Percentiles rank a stretch among this genome's conserved stretches.
Evolutionary conservation across 2,888 invertebrate genomes (phyloP).

Genomic region (Apoda limacodes): DNA sequence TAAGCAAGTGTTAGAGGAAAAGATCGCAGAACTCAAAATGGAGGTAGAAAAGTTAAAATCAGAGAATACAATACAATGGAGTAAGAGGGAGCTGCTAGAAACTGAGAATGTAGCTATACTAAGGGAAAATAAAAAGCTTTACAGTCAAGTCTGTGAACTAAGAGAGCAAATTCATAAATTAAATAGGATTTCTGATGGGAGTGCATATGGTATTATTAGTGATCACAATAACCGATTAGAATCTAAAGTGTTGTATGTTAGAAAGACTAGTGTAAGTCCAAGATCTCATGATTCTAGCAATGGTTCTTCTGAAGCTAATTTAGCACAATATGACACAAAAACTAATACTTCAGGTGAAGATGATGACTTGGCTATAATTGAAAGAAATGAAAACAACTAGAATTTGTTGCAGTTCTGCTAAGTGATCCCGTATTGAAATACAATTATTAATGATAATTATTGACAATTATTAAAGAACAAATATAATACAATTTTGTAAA

Average conservation of each 20-base stretch:
- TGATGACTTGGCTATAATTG: slow-evolving; percentile 56
- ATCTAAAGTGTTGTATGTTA: slow-evolving; percentile 49
- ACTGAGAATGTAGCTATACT: slow-evolving; percentile 90
- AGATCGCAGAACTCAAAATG: slow-evolving; percentile 51
- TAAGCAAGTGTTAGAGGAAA: slow-evolving; percentile 58
- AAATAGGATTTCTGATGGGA: slow-evolving; percentile 57
- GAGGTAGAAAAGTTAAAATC: slow-evolving; percentile 88
- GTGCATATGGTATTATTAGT: slow-evolving; percentile 32
- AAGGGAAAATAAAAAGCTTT: slow-evolving; percentile 89
- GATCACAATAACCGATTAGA: slow-evolving; percentile 36
- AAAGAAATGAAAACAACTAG: slow-evolving; percentile 43
- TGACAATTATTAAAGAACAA: too few relatives aligned
- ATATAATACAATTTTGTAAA: slow-evolving; percentile 1
- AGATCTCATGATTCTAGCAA: slow-evolving; percentile 58
- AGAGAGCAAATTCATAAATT: slow-evolving; percentile 60
- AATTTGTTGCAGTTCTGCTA: too few relatives aligned
- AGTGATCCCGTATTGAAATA: too few relatives aligned
- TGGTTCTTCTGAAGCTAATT: slow-evolving; percentile 53
- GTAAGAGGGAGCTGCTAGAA: slow-evolving; percentile 88
- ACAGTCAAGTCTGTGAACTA: slow-evolving; percentile 56
- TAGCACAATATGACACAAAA: slow-evolving; percentile 46
- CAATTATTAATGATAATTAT: too few relatives aligned
- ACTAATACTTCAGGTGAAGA: slow-evolving; percentile 57
- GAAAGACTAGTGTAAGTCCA: slow-evolving; percentile 52
- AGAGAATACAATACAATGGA: slow-evolving; percentile 96